Percentiles rank a stretch among this genome's conserved stretches.
Evolutionary conservation across 2,113 vertebrate species (phyloP).

Genomic region (Lepisosteus oculatus): DNA sequence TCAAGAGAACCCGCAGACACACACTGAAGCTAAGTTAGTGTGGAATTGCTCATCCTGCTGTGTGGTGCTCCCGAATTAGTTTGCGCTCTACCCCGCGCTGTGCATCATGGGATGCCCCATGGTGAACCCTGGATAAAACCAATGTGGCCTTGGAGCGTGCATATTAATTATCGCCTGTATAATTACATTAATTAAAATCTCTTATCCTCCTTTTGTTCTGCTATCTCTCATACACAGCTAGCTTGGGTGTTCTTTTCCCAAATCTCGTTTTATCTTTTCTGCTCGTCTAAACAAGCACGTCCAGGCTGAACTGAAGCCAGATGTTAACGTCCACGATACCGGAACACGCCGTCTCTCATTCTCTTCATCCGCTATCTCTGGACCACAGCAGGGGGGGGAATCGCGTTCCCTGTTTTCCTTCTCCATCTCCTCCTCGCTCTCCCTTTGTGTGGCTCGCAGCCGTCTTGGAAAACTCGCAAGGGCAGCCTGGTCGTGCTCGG

Average conservation of each 20-base stretch:
- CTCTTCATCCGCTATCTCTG: constrained; percentile 13
- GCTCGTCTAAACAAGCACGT: constrained; percentile 10
- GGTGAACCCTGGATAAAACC: constrained; percentile 46
- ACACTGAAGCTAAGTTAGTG: too few relatives aligned
- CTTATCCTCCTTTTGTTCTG: constrained; percentile 49
- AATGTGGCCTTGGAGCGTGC: constrained; percentile 34
- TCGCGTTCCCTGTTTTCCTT: too few relatives aligned
- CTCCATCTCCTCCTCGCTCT: constrained; percentile 5
- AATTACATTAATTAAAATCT: constrained; percentile 63
- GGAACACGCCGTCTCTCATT: not conserved
- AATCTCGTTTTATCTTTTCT: constrained; percentile 7
- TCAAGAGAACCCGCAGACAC: too few relatives aligned
- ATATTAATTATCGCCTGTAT: constrained; percentile 56
- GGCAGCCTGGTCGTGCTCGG: not conserved
- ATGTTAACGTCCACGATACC: constrained; percentile 11
- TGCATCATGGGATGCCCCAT: constrained; percentile 7
- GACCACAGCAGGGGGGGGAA: not conserved
- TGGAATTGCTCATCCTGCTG: too few relatives aligned
- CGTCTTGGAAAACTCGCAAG: not conserved
- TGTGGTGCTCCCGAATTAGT: too few relatives aligned
- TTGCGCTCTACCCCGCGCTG: too few relatives aligned
- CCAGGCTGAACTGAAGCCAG: constrained; percentile 10
- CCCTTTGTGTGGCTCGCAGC: not conserved
- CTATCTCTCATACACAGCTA: constrained; percentile 60
- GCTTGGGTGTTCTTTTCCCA: constrained; percentile 5